phyloP scores from a whole-genome alignment of 1,140 invertebrate genomes.

The Helicoverpa armigera region DNA sequence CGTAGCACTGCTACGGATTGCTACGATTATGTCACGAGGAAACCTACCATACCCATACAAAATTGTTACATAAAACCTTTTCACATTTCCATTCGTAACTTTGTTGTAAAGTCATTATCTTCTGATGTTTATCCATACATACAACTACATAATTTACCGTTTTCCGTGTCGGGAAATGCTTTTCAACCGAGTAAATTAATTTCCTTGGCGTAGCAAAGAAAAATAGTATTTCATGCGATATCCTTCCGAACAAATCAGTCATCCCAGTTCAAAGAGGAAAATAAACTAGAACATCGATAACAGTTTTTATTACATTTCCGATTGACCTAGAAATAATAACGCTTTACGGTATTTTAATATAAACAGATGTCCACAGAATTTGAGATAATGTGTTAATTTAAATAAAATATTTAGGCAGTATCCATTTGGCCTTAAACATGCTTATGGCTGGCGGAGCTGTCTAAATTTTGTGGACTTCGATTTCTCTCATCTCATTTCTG shows the following conservation, averaged over 20 bases:
- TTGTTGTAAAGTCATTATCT: neutral
- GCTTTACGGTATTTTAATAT: neutral
- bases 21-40: conserved; percentile 15
- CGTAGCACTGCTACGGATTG: neutral
- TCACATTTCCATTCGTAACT: conserved; percentile 1
- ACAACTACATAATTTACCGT: conserved; percentile 30
- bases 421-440: neutral
- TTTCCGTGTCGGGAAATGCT: conserved; percentile 27
- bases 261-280: neutral
- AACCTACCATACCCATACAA: neutral
- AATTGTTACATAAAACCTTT: conserved; percentile 21
- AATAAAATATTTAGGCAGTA: neutral
- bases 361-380: neutral
- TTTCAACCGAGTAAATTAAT: conserved; percentile 31
- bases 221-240: conserved; percentile 2
- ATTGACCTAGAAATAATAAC: conserved; percentile 10
- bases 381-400: neutral
- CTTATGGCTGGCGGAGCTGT: neutral
- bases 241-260: conserved; percentile 11
- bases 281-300: conserved; percentile 4
- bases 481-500: conserved; percentile 50
- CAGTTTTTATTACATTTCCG: conserved; percentile 19
- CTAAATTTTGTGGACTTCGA: conserved; percentile 18
- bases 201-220: conserved; percentile 15
- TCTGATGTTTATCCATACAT: conserved; percentile 17